Conservation (phyloP, 2,797 vertebrate genomes). For the Petrocephalus schoutedeni region DNA sequence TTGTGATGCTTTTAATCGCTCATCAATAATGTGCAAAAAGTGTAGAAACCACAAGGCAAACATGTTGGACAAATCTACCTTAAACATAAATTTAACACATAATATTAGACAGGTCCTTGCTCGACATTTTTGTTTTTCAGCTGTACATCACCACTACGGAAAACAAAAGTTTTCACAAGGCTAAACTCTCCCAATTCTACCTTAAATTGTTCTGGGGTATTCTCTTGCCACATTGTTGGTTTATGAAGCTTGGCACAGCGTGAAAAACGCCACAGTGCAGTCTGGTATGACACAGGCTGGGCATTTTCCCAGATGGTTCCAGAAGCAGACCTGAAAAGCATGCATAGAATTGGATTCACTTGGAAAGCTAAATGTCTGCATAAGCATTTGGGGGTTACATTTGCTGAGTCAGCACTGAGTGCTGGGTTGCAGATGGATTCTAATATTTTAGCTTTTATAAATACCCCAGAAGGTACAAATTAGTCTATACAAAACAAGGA, state of each 20-base stretch:
- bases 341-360: background rate
- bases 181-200: background rate
- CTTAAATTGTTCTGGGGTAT: background rate
- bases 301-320: background rate
- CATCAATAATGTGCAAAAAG: background rate
- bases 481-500: background rate
- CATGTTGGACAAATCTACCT: background rate
- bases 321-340: background rate
- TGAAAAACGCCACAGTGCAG: background rate
- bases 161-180: background rate
- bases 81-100: background rate
- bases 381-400: background rate
- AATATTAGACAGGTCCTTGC: background rate
- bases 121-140: background rate
- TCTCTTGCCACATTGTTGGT: background rate
- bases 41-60: background rate
- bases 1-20: background rate
- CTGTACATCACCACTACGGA: background rate
- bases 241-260: background rate
- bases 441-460: slow-evolving; percentile 2
- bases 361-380: background rate
- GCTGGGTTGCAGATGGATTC: background rate
- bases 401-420: slow-evolving; percentile 7
- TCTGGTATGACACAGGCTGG: background rate
- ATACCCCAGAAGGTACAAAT: background rate